These are phyloP conservation scores for Gastrophysa polygoni DNA, from an alignment of 2,888 invertebrate genomes.

Conservation along the genomic window DNA sequence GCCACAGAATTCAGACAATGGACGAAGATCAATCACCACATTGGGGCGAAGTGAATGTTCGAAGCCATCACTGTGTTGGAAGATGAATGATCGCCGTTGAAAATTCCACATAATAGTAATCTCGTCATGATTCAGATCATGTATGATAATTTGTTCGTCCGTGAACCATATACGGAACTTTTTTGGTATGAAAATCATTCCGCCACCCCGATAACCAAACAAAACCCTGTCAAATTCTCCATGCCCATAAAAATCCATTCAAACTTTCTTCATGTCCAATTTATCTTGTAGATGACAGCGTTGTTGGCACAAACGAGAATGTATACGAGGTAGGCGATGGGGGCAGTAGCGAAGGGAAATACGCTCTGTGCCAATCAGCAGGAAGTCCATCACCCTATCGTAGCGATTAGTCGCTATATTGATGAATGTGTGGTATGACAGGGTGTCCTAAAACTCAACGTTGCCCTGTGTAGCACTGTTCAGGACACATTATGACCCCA, in stretches of 20 bases:
- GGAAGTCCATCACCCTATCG: no score
- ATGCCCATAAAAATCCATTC: conserved; percentile 32
- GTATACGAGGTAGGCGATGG: conserved; percentile 19
- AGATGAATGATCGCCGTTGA: background rate
- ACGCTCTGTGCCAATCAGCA: background rate
- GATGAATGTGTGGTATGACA: no score
- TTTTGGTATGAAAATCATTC: conserved; percentile 10
- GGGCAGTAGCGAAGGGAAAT: conserved; percentile 3
- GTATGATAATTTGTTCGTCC: background rate
- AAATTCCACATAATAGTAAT: background rate
- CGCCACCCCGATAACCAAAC: conserved; percentile 13
- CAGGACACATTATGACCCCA: no score
- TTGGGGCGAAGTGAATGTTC: background rate
- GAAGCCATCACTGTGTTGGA: background rate
- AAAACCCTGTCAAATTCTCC: conserved; percentile 21
- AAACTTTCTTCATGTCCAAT: conserved; percentile 35
- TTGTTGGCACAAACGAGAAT: conserved; percentile 30
- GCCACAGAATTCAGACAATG: background rate
- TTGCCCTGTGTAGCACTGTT: no score
- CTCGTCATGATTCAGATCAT: background rate
- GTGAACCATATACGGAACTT: background rate
- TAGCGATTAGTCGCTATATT: no score
- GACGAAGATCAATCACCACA: background rate
- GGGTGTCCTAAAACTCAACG: no score
- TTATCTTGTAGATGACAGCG: conserved; percentile 39